Evolutionary conservation across 2,797 vertebrate genomes (phyloP).

Genomic region (Diplodus sargus): DNA sequence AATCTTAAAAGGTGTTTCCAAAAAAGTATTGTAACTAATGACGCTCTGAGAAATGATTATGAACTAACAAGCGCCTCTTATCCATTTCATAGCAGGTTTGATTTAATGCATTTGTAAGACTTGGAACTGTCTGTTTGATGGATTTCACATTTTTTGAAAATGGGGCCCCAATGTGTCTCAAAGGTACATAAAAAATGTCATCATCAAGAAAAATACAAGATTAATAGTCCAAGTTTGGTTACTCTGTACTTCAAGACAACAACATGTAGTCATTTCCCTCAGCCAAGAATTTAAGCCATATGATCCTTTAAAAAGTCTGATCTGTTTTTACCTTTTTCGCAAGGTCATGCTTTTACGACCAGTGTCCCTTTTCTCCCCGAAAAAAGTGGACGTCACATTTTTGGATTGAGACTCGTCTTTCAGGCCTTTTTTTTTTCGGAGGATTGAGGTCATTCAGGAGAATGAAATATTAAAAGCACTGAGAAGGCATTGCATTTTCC

Average conservation of each 20-base stretch:
- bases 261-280: background rate
- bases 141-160: conserved; percentile 6
- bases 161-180: background rate
- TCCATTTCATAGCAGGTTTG: background rate
- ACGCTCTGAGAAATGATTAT: background rate
- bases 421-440: conserved; percentile 34
- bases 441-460: conserved; percentile 63
- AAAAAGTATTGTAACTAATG: background rate
- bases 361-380: conserved; percentile 19
- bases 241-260: background rate
- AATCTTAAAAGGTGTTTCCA: background rate
- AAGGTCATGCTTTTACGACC: conserved; percentile 29
- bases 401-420: conserved; percentile 47
- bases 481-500: conserved; percentile 48
- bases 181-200: background rate
- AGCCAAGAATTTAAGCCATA: background rate
- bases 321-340: conserved; percentile 32
- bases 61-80: background rate
- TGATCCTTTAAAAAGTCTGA: conserved; percentile 6
- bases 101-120: background rate
- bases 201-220: background rate
- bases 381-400: conserved; percentile 48
- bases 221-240: background rate
- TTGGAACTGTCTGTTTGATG: background rate
- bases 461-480: conserved; percentile 71